phyloP scores from a whole-genome alignment of 2,113 vertebrate species.

The Myodes glareolus region DNA sequence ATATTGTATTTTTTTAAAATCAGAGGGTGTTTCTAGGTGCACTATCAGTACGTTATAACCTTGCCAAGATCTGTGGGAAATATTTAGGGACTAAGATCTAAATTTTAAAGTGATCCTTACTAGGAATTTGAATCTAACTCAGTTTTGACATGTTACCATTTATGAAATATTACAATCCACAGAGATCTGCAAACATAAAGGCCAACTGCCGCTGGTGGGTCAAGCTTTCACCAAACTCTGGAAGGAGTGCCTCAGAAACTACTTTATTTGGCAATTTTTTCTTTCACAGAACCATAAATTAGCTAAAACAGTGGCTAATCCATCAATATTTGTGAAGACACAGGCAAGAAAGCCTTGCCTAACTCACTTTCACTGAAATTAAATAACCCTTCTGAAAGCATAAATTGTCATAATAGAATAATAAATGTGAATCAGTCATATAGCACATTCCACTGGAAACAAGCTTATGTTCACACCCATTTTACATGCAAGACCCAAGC shows the following conservation, averaged over 20 bases:
- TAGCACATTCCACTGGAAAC: background rate
- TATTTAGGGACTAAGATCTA: slow-evolving; percentile 6
- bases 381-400: slow-evolving; percentile 21
- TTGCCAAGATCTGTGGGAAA: background rate
- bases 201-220: background rate
- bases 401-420: background rate
- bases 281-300: background rate
- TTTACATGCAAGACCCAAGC: background rate
- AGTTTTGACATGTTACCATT: background rate
- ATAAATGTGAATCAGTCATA: background rate
- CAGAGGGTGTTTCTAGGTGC: slow-evolving; percentile 25
- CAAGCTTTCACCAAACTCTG: background rate
- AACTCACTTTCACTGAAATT: background rate
- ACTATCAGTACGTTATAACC: slow-evolving; percentile 1
- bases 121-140: slow-evolving; percentile 14
- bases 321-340: background rate
- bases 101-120: background rate
- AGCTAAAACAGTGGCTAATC: slow-evolving; percentile 5
- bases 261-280: slow-evolving; percentile 36
- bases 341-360: background rate
- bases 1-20: background rate
- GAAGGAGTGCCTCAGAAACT: background rate
- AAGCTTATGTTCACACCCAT: slow-evolving; percentile 22
- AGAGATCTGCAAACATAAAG: background rate
- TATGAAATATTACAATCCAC: background rate